Conservation (phyloP, 2,888 invertebrate genomes). For the Griposia aprilina region DNA sequence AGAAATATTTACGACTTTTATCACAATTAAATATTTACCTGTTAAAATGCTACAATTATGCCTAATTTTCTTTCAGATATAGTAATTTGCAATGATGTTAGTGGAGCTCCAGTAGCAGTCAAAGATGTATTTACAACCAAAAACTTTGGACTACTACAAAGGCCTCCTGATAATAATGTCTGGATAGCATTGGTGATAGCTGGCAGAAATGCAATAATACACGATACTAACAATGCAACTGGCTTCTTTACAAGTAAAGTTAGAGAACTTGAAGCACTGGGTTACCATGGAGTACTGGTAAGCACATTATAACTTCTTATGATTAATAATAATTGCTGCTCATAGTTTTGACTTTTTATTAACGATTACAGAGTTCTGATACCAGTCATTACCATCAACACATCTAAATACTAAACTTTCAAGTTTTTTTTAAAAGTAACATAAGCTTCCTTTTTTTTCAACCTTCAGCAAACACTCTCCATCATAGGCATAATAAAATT, state of each 20-base stretch:
- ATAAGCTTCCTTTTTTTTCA: neutral
- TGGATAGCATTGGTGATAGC: slow-evolving; percentile 91
- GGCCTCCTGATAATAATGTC: slow-evolving; percentile 79
- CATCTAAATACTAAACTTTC: too few relatives aligned
- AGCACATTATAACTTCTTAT: slow-evolving; percentile 54
- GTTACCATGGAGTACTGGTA: slow-evolving; percentile 91
- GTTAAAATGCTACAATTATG: neutral
- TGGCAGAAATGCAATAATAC: slow-evolving; percentile 91
- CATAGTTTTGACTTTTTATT: neutral
- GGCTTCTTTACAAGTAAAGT: slow-evolving; percentile 92
- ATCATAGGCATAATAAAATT: neutral
- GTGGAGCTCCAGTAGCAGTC: slow-evolving; percentile 87
- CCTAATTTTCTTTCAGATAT: slow-evolving; percentile 87
- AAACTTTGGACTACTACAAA: slow-evolving; percentile 85
- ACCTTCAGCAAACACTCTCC: neutral
- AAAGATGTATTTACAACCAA: slow-evolving; percentile 85
- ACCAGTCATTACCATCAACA: neutral
- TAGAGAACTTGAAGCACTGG: slow-evolving; percentile 91
- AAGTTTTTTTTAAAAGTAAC: neutral
- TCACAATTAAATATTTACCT: neutral
- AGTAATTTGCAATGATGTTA: slow-evolving; percentile 90
- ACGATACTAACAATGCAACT: slow-evolving; percentile 86
- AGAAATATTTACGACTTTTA: slow-evolving; percentile 1
- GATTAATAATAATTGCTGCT: neutral
- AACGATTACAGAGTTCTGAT: neutral